phyloP scores from a whole-genome alignment of 2,888 invertebrate species.

The Oxyteleia sp. region DNA sequence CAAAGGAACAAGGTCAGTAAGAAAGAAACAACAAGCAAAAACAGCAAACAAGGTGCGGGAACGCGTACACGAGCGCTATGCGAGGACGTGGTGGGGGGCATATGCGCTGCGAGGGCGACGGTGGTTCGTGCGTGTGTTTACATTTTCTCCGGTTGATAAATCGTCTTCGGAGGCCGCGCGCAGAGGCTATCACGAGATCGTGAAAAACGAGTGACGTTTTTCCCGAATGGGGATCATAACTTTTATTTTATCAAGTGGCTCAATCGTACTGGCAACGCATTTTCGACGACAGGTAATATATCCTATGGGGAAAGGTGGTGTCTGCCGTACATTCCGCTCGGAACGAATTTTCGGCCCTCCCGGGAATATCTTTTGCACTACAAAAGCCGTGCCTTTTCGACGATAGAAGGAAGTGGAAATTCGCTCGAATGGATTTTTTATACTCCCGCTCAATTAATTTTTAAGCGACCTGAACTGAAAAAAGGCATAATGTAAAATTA shows the following conservation, averaged over 20 bases:
- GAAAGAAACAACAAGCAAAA: too few species aligned
- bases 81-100: too few species aligned
- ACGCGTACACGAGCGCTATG: too few species aligned
- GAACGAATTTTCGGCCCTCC: constrained; percentile 40
- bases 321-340: constrained; percentile 25
- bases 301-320: constrained; percentile 35
- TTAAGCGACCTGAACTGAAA: neutral
- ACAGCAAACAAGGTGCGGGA: too few species aligned
- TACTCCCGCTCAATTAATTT: constrained; percentile 19
- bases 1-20: too few species aligned
- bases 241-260: constrained; percentile 63
- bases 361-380: constrained; percentile 25
- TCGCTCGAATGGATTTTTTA: constrained; percentile 20
- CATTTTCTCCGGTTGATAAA: constrained; percentile 35
- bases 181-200: constrained; percentile 15
- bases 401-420: constrained; percentile 14
- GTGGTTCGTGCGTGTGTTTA: too few species aligned
- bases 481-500: neutral
- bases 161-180: constrained; percentile 9
- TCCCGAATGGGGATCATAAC: constrained; percentile 50
- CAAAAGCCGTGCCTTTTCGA: constrained; percentile 21
- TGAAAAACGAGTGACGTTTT: constrained; percentile 57
- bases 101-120: too few species aligned
- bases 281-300: constrained; percentile 62
- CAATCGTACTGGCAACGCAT: constrained; percentile 53